Conservation (phyloP, 53 echinoderm and acorn worm species). For the Henricia sp. region DNA sequence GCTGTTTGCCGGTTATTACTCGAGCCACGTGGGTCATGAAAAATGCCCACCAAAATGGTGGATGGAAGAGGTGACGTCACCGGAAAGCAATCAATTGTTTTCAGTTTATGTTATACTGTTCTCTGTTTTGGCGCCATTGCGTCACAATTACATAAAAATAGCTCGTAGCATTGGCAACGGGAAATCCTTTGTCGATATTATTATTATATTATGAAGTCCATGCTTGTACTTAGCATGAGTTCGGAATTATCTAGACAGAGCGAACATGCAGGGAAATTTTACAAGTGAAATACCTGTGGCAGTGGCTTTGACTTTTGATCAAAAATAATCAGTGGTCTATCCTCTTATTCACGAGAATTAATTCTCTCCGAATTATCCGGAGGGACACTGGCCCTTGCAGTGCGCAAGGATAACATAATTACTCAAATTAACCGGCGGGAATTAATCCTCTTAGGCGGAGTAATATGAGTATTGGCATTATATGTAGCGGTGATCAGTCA, state of each 20-base stretch:
- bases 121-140: too few species aligned
- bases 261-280: neutral
- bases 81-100: too few species aligned
- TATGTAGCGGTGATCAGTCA: conserved; percentile 29
- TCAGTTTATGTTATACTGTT: too few species aligned
- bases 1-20: too few species aligned
- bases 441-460: conserved; percentile 39
- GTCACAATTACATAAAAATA: too few species aligned
- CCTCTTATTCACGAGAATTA: conserved; percentile 42
- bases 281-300: conserved; percentile 40
- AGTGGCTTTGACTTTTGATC: neutral
- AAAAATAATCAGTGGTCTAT: neutral
- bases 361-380: neutral
- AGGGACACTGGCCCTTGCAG: neutral
- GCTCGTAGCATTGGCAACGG: neutral
- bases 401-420: conserved; percentile 55
- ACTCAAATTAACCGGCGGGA: conserved; percentile 44
- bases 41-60: too few species aligned
- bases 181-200: conserved; percentile 18
- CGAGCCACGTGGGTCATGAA: too few species aligned
- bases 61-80: too few species aligned
- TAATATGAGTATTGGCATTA: conserved; percentile 33
- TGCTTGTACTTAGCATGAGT: neutral
- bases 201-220: neutral
- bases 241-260: too few species aligned